Evolutionary conservation across 2,888 invertebrate species (phyloP).

Genomic region (Bombyx huttoni): DNA sequence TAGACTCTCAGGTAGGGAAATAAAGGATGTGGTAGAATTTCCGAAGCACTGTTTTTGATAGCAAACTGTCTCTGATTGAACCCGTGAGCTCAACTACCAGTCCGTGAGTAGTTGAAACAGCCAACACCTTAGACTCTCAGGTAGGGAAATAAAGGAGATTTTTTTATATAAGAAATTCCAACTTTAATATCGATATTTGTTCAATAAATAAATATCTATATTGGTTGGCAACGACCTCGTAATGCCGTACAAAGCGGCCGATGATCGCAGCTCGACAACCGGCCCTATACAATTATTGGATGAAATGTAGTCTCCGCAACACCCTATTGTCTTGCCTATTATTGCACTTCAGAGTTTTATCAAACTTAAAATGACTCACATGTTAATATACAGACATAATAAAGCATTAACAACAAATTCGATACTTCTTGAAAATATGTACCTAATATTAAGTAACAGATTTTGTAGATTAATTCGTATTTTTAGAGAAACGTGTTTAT

Average conservation of each 20-base stretch:
- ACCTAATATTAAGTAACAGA: too few relatives aligned
- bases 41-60: too few relatives aligned
- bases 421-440: too few relatives aligned
- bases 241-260: constrained; percentile 42
- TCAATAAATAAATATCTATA: not conserved
- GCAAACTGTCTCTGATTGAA: too few relatives aligned
- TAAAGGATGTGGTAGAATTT: too few relatives aligned
- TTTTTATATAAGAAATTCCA: not conserved
- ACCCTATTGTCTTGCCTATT: constrained; percentile 36
- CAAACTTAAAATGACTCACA: not conserved
- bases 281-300: constrained; percentile 48
- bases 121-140: too few relatives aligned
- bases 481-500: too few relatives aligned
- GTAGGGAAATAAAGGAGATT: too few relatives aligned
- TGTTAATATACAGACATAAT: not conserved
- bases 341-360: not conserved
- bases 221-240: constrained; percentile 35
- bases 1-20: too few relatives aligned
- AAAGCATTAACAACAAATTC: not conserved
- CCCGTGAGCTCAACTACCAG: too few relatives aligned
- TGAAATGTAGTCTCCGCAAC: constrained; percentile 44
- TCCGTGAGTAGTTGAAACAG: too few relatives aligned
- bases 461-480: too few relatives aligned
- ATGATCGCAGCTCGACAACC: constrained; percentile 30
- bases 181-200: not conserved